Base-by-base conservation (phyloP, 2,113 vertebrate genomes). In the Pleuronectes platessa region DNA sequence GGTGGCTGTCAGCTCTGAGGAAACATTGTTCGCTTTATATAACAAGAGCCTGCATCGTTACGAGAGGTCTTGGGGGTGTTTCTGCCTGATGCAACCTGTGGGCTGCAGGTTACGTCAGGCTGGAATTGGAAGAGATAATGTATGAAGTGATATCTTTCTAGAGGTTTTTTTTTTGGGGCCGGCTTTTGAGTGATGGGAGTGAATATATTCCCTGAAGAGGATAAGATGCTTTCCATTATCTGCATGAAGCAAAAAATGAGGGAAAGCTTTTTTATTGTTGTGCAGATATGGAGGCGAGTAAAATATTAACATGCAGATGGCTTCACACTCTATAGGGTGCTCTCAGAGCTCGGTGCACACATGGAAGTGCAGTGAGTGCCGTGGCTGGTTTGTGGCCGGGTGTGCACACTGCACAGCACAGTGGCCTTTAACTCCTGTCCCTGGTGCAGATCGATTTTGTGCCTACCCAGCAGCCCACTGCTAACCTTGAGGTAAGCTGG, bases 401-500 rank as follows among this genome's bases (percentile, higher is more conserved):
- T 76, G 65, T 80, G 77, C 61, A 61, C 37, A 55, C 61, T 64
- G 61, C 76, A 56, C 71, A 70, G 72, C 70, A 53, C 60, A 55
- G 77, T 85, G 87, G 90, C 88, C 87, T 86, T 90, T 90, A 84
- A 59, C 79, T 82, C 61, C 70, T 78, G 90, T 91, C 90, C 87
- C 88, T 80, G 79, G 69, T 71, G 79, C 68, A 72, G 89, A 92
- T 93, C 76, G 91, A 93, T 93, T 88, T 86, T 90, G 88, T 93
- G 90, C 88, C 88, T 78, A 81, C 78, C 89, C 85, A 82, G 85
- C 89, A 84, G 90, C 87, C 87, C 84, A 47, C 70, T 45, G 77
- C 88, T 93, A 92, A 92, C 92, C 93, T 93, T 93, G 89, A 92
- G 91, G 90, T 90, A 93, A 90, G 88, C 81, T 92, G 87, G 71